Base-by-base conservation (phyloP, 1,140 invertebrate genomes). In the Macrobrachium nipponense region DNA sequence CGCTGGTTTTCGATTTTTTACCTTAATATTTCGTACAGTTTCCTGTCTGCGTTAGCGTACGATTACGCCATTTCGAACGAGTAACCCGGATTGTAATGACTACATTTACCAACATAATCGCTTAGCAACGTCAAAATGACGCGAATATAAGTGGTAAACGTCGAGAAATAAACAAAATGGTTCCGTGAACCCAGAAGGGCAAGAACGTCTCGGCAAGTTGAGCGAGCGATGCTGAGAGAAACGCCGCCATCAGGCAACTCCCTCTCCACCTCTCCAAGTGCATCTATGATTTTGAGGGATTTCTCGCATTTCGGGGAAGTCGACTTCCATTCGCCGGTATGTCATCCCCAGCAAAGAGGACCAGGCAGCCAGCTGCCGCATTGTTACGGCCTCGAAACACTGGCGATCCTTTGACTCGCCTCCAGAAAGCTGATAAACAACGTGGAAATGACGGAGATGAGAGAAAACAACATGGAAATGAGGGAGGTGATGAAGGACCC, bases 261-360 rank as follows among this genome's bases (percentile, higher is more conserved):
- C 51, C 51, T 8, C 12, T 7, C 51, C 51, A 10, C 51, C 51
- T 51, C 51, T 51, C 51, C 66, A 36, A 17, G 66, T 14, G 66
- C 66, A 23, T 70, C 66, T 36, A 70, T 27, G 66, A 70, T 70
- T 70, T 70, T 70, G 66, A 70, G 66, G 17, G 66, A 70, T 70
- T 70, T 70, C 66, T 36, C 66, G 20, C 15, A 11, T 14, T 70
- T 70, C 36, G 20, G 66, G 66, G n/a, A 70, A 27, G 66, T 70
- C 66, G 20, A 36, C 66, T 27, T 70, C 66, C 66, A 70, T 70
- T 70, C 66, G 17, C 66, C 17, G 5, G 51, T 36, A n/a, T 70
- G 66, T 70, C 66, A 70, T n/a, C 20, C 66, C 36, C 17, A 68
- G 20, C 66, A 4, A 14, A 17, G 66, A 14, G 20, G 20, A 14